These are phyloP conservation scores for Imbricaverruca yamaguchii DNA, from an alignment of 2,888 invertebrate species.

Conservation along the genomic window DNA sequence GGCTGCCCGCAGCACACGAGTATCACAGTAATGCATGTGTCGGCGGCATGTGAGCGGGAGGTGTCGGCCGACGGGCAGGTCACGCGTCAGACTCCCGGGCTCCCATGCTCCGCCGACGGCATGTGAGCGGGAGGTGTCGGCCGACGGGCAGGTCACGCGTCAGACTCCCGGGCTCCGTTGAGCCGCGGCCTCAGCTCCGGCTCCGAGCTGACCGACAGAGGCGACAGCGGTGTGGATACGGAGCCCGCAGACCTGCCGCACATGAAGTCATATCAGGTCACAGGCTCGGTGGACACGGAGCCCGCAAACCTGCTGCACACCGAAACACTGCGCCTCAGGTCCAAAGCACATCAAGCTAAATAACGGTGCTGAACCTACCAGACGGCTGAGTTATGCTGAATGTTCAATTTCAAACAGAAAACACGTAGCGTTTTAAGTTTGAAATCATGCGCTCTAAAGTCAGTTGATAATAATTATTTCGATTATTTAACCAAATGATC, in stretches of 20 bases:
- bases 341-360: too few relatives aligned
- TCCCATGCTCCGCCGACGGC: background rate
- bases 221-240: background rate
- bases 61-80: background rate
- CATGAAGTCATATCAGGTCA: too few relatives aligned
- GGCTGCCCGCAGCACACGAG: background rate
- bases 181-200: background rate
- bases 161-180: background rate
- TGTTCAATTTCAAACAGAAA: too few relatives aligned
- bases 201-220: background rate
- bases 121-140: background rate
- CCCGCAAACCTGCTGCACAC: too few relatives aligned
- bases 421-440: too few relatives aligned
- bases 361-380: too few relatives aligned
- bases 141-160: background rate
- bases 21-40: background rate
- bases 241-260: background rate
- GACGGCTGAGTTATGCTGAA: too few relatives aligned
- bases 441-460: too few relatives aligned
- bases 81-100: background rate
- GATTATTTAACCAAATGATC: too few relatives aligned
- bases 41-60: background rate
- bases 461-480: too few relatives aligned
- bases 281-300: too few relatives aligned
- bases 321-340: too few relatives aligned